Evolutionary conservation across 2,113 vertebrate genomes (phyloP).

Genomic region (Prunella himalayana): DNA sequence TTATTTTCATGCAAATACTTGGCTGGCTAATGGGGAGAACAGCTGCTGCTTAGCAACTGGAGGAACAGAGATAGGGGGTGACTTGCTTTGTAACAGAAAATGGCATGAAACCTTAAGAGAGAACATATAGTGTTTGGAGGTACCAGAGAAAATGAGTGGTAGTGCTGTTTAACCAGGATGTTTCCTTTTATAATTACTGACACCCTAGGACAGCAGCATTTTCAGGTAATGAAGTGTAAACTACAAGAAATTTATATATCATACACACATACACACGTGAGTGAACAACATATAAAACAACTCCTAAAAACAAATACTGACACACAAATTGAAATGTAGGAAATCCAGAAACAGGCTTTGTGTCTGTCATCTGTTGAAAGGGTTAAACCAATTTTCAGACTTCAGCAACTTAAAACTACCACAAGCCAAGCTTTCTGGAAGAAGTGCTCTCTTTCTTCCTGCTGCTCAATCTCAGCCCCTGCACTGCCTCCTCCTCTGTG

Average conservation of each 20-base stretch:
- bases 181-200: background rate
- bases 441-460: background rate
- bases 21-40: constrained; percentile 45
- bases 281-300: background rate
- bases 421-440: background rate
- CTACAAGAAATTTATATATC: background rate
- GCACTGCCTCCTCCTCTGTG: background rate
- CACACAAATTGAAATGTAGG: background rate
- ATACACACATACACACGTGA: background rate
- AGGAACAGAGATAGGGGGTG: constrained; percentile 34
- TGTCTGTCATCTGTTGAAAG: background rate
- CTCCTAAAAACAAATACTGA: background rate
- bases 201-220: background rate
- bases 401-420: background rate
- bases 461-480: background rate
- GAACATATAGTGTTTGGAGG: background rate
- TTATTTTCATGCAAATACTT: constrained; percentile 60
- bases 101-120: background rate
- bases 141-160: background rate
- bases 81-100: constrained; percentile 14
- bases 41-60: constrained; percentile 65
- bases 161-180: background rate
- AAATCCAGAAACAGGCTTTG: background rate
- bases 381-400: background rate
- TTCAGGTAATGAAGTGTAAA: background rate